Base-by-base conservation (phyloP, 1,140 invertebrate species). In the Pristionchus pacificus region DNA sequence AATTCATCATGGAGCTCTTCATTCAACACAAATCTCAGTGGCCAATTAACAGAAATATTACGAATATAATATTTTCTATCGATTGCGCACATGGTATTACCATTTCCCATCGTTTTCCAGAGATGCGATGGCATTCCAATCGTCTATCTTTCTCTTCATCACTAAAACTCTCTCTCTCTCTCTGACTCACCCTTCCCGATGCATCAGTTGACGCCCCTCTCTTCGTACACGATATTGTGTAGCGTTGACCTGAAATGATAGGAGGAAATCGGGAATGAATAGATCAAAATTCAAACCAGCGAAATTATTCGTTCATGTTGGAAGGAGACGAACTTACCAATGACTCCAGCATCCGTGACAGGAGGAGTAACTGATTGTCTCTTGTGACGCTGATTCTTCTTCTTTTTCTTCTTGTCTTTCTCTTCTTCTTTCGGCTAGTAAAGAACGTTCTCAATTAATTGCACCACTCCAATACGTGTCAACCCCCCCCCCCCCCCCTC, bases 151-250 rank as follows among this genome's bases (percentile, higher is more conserved):
- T n/a, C n/a, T n/a, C n/a, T n/a, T n/a, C n/a, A n/a, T n/a, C n/a
- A n/a, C n/a, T n/a, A n/a, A n/a, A n/a, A n/a, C n/a, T n/a, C n/a
- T n/a, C n/a, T n/a, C n/a, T n/a, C n/a, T n/a, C n/a, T n/a, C n/a
- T n/a, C n/a, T n/a, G n/a, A n/a, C n/a, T n/a, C n/a, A n/a, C 67
- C 3, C 61, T 24, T 15, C 67, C 67, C 27, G 27, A 29, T 14
- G 19, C 24, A 32, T 69, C 67, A 6, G 59, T 65, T 13, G 57
- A 57, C 25, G 59, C 58, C 30, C 67, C 67, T 32, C 64, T 69
- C n/a, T 25, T 29, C 19, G 67, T 64, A 32, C 67, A 69, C 27
- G 60, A 67, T 27, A 69, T 14, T 10, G 67, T 69, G 67, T 67
- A 69, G 6, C 67, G 60, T 14, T 25, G 24, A 14, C 67, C 67